A percentile compares a stretch with the other conserved stretches of the same genome.
These are phyloP conservation scores for Phenganax marumi DNA, from an alignment of 92 coral and sea anemone species.

Conservation along the genomic window DNA sequence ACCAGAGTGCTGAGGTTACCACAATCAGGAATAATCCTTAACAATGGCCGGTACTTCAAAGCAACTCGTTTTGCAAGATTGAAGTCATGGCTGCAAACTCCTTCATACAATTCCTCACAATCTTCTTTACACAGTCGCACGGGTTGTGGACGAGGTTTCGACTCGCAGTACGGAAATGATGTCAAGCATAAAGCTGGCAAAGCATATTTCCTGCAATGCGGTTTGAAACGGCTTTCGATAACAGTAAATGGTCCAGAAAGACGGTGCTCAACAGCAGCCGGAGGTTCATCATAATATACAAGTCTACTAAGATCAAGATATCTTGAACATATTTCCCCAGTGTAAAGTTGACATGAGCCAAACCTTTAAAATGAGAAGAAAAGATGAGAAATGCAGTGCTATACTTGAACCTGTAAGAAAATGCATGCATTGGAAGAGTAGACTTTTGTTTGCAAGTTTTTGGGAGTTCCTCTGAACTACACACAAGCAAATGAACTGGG, in stretches of 20 bases:
- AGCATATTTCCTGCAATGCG: conserved; percentile 75
- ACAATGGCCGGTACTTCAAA: conserved; percentile 43
- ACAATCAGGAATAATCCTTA: conserved; percentile 77
- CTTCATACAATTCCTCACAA: conserved; percentile 67
- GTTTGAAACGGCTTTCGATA: conserved; percentile 63
- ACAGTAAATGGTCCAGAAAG: conserved; percentile 64
- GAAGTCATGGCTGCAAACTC: conserved; percentile 74
- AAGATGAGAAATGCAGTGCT: not conserved
- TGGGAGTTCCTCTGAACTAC: no score
- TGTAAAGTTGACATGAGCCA: conserved; percentile 84
- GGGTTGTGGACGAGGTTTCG: conserved; percentile 63
- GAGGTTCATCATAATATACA: conserved; percentile 70
- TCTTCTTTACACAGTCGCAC: conserved; percentile 72
- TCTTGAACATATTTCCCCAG: conserved; percentile 71
- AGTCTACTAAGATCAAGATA: conserved; percentile 73
- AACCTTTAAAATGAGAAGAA: conserved; percentile 52
- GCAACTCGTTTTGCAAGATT: conserved; percentile 42
- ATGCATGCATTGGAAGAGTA: not conserved
- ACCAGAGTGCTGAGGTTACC: conserved; percentile 54
- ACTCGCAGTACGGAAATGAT: conserved; percentile 80
- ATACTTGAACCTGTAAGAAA: not conserved
- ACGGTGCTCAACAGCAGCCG: conserved; percentile 68
- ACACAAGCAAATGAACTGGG: no score
- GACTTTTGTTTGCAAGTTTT: not conserved
- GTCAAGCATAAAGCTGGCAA: conserved; percentile 74